Conservation (phyloP, 1,140 invertebrate genomes). For the Cephus cinctus region DNA sequence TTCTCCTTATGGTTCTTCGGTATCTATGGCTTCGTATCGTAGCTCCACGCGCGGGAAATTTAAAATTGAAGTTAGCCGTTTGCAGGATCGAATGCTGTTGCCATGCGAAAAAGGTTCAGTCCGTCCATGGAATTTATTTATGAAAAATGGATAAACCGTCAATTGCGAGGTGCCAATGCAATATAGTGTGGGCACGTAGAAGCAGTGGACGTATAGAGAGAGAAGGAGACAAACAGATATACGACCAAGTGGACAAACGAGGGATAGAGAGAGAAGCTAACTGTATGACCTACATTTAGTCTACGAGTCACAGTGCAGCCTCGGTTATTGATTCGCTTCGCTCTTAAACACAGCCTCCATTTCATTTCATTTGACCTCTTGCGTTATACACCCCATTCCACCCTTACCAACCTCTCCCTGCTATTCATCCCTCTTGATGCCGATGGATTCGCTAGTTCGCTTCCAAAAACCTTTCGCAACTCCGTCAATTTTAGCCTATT, state of each 20-base stretch:
- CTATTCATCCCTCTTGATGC: too few relatives aligned
- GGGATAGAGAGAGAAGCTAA: slow-evolving; percentile 34
- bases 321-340: slow-evolving; percentile 47
- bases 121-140: slow-evolving; percentile 31
- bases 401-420: too few relatives aligned
- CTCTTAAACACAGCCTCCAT: slow-evolving; percentile 52
- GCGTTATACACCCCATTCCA: too few relatives aligned
- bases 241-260: slow-evolving; percentile 11
- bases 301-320: slow-evolving; percentile 40
- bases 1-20: too few relatives aligned
- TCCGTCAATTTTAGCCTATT: too few relatives aligned
- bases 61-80: too few relatives aligned
- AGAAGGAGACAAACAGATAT: slow-evolving; percentile 18
- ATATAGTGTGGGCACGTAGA: slow-evolving; percentile 11
- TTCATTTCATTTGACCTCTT: slow-evolving; percentile 46
- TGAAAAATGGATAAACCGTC: slow-evolving; percentile 27
- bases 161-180: slow-evolving; percentile 14
- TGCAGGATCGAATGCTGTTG: too few relatives aligned
- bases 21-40: too few relatives aligned
- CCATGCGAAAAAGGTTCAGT: too few relatives aligned
- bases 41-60: too few relatives aligned
- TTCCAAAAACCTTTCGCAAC: too few relatives aligned
- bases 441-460: too few relatives aligned
- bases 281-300: slow-evolving; percentile 46
- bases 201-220: not conserved